These are phyloP conservation scores for Liodrosophila aerea DNA, from an alignment of 2,888 invertebrate genomes.

Conservation along the genomic window DNA sequence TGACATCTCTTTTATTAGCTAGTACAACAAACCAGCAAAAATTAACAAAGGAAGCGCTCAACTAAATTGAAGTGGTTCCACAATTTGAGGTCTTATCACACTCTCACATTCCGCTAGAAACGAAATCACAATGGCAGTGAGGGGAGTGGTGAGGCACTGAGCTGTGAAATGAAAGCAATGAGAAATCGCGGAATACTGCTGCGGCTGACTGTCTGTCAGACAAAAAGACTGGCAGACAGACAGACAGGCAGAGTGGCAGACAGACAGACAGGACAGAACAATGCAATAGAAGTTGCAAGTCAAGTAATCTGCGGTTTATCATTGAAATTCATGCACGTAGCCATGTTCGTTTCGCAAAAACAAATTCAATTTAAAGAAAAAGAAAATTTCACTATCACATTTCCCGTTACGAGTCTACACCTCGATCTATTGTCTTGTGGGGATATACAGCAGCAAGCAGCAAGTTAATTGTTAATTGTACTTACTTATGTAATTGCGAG, in stretches of 20 bases:
- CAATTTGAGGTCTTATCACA: constrained; percentile 47
- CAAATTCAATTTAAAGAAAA: constrained; percentile 49
- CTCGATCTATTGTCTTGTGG: constrained; percentile 19
- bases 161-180: constrained; percentile 64
- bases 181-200: not conserved
- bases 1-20: constrained; percentile 13
- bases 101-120: constrained; percentile 31
- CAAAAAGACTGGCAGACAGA: constrained; percentile 9
- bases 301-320: constrained; percentile 51
- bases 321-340: constrained; percentile 39
- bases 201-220: not conserved
- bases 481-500: constrained; percentile 50
- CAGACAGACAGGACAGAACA: constrained; percentile 19
- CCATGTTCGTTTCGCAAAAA: constrained; percentile 47
- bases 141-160: constrained; percentile 38
- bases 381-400: constrained; percentile 54
- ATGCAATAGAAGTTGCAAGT: constrained; percentile 29
- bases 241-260: constrained; percentile 8
- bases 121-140: constrained; percentile 58
- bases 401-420: constrained; percentile 53
- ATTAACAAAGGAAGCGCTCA: constrained; percentile 14
- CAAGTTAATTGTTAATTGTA: constrained; percentile 65
- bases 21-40: constrained; percentile 23
- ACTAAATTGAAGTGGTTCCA: constrained; percentile 32
- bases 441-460: constrained; percentile 46